A percentile compares a stretch with the other conserved stretches of the same genome.
phyloP scores from a whole-genome alignment of 2,888 invertebrate genomes.

The Drosophila mimica region DNA sequence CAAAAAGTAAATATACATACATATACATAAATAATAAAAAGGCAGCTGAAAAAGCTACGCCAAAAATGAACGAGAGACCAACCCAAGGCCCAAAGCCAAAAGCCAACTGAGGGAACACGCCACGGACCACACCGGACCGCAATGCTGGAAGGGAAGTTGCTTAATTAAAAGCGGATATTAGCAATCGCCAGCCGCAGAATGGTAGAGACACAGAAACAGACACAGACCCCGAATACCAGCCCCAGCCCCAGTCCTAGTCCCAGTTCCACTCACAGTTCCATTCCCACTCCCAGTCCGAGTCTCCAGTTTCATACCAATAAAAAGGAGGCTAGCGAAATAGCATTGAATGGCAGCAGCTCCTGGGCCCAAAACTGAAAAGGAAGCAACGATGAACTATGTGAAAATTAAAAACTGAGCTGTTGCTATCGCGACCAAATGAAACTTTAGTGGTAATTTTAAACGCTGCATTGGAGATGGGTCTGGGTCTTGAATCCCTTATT shows the following conservation, averaged over 20 bases:
- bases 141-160: slow-evolving; percentile 75
- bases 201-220: slow-evolving; percentile 15
- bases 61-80: slow-evolving; percentile 20
- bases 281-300: slow-evolving; percentile 1
- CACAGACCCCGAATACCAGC: not conserved
- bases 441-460: slow-evolving; percentile 44
- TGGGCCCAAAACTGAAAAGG: slow-evolving; percentile 47
- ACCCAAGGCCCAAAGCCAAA: slow-evolving; percentile 34
- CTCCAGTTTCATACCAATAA: slow-evolving; percentile 57
- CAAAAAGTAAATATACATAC: slow-evolving; percentile 28
- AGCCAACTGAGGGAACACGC: not conserved
- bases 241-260: not conserved
- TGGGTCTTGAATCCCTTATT: not conserved
- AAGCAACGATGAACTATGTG: slow-evolving; percentile 67
- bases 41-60: slow-evolving; percentile 40
- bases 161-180: slow-evolving; percentile 83
- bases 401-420: slow-evolving; percentile 67
- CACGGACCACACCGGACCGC: slow-evolving; percentile 46
- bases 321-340: slow-evolving; percentile 56
- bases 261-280: not conserved
- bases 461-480: not conserved
- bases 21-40: slow-evolving; percentile 22
- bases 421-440: slow-evolving; percentile 21
- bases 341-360: slow-evolving; percentile 59
- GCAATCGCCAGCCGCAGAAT: slow-evolving; percentile 76